Conservation (phyloP, 2,888 invertebrate species). For the Philhelius pedissequus region DNA sequence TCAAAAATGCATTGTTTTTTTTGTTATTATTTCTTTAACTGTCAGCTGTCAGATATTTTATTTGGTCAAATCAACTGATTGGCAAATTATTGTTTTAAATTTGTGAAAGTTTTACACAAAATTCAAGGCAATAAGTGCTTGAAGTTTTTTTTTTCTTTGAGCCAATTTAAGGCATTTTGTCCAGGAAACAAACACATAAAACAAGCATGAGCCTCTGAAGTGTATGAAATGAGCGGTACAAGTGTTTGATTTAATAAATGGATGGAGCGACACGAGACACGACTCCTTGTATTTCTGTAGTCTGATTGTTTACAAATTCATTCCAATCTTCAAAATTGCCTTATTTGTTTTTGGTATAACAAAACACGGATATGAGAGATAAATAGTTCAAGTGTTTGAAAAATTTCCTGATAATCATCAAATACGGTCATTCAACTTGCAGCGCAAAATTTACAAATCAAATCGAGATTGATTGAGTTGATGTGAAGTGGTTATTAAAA, state of each 20-base stretch:
- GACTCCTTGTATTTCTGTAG: background rate
- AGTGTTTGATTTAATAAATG: conserved; percentile 9
- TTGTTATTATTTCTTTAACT: too few species aligned
- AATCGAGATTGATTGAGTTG: background rate
- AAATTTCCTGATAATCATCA: conserved; percentile 2
- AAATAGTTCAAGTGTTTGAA: conserved; percentile 7
- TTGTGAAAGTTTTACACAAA: conserved; percentile 45
- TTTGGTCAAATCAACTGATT: background rate
- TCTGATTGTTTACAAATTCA: background rate
- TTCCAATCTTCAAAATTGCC: background rate
- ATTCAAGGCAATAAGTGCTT: background rate
- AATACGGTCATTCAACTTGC: background rate
- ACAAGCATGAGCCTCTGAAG: background rate
- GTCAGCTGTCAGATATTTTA: background rate
- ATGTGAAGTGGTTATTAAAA: background rate
- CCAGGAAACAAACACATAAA: conserved; percentile 17
- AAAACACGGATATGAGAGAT: conserved; percentile 2
- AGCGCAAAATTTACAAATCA: background rate
- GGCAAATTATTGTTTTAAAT: background rate
- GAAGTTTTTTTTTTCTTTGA: background rate
- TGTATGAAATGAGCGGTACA: background rate
- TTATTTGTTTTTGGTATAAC: background rate
- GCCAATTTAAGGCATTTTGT: conserved; percentile 20
- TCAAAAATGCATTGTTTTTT: background rate
- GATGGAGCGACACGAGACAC: conserved; percentile 6